Evolutionary conservation across 2,797 vertebrate genomes (phyloP), one percentile per base, ranked within the genome.

Genomic region (Graptemys geographica): DNA sequence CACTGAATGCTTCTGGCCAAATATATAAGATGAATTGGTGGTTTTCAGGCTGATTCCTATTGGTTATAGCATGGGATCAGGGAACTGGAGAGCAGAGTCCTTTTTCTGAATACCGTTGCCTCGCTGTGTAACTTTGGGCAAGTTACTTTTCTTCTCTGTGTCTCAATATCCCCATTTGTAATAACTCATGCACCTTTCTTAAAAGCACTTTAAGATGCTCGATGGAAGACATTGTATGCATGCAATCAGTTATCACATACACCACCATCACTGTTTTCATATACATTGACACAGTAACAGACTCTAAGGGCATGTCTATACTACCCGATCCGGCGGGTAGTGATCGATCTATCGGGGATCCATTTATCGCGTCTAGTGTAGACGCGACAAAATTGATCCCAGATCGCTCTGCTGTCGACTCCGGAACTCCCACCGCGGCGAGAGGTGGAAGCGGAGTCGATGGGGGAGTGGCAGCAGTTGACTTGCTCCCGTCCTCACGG

Each of bases 211-310:
- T 90, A 11, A 8, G 49, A 5, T 72, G 27, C 31, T 85, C 44
- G 90, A 5, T 85, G 41, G 33, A 41, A 93, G n/a, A 19, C 37
- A 16, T 16, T 88, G 4, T 16, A 7, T 59, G 69, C 3, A 19
- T 41, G 1, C 49, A 41, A 83, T 53, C 19, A 81, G 19, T 53
- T 90, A 11, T 23, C 59, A 76, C 41, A 65, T 28, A 80, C 74
- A 21, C 6, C 6, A 78, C 41, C 21, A 1, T 83, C 0, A 0
- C 44, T 47, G 47, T 11, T 83, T 62, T 33, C 52, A 21, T 72
- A 21, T 5, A 11, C 28, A 72, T 10, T 87, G 82, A 59, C 33
- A 72, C 44, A 44, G 31, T 0, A 0, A 33, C 69, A 81, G 83
- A 41, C 27, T 51, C 41, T 52, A 2, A 44, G 44, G 44, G 44